Conservation (phyloP, 2,113 vertebrate species). For the Phoenicopterus ruber region DNA sequence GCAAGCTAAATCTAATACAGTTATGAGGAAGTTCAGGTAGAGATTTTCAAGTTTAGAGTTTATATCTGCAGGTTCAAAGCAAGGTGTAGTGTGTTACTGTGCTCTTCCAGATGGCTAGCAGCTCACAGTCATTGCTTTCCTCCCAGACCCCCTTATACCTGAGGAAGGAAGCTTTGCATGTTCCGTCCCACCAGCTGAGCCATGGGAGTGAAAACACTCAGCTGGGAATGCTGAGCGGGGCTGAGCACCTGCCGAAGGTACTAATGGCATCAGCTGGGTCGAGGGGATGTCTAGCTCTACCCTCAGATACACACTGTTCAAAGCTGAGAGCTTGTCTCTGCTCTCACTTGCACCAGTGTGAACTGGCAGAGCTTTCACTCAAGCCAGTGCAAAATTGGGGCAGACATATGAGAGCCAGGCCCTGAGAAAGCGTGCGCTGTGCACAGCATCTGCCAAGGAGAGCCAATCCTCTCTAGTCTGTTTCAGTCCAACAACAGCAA, state of each 20-base stretch:
- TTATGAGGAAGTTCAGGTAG: not conserved
- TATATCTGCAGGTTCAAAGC: not conserved
- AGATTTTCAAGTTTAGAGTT: not conserved
- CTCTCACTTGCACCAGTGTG: not conserved
- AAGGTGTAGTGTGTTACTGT: not conserved
- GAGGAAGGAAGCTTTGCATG: not conserved
- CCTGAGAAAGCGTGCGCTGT: not conserved
- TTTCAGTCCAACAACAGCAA: not conserved
- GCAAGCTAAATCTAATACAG: not conserved
- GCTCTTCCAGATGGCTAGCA: not conserved
- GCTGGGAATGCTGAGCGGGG: not conserved
- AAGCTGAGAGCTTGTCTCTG: not conserved
- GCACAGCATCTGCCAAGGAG: not conserved
- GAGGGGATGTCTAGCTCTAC: not conserved
- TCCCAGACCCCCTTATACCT: not conserved
- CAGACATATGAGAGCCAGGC: not conserved
- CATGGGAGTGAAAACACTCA: not conserved
- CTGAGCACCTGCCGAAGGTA: not conserved
- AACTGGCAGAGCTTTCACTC: not conserved
- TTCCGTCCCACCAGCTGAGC: not conserved
- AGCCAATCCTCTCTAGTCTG: not conserved
- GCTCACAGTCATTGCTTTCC: not conserved
- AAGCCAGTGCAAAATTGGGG: not conserved
- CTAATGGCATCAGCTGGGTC: rapidly evolving
- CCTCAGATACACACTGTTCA: not conserved